Evolutionary conservation across 1,140 invertebrate species (phyloP), one percentile per base, ranked within the genome.

Genomic region (Linepithema humile): DNA sequence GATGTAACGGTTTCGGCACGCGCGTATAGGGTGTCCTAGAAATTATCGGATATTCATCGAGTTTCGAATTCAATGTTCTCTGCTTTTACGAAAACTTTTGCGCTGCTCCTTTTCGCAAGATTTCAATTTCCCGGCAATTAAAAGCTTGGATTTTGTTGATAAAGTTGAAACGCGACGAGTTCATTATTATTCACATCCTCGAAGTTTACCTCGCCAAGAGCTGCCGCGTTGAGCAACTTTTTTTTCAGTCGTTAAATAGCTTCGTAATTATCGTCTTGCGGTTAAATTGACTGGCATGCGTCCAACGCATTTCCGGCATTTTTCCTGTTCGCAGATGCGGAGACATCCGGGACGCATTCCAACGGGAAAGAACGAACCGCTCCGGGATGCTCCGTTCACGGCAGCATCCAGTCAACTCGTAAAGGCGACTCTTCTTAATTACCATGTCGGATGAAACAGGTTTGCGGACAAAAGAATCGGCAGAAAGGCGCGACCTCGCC

Each of bases 391-490:
- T 15, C 20, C 5, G n/a, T 50, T 53, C 12, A 26, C 26, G 9
- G 20, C 20, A 57, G n/a, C n/a, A n/a, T 26, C 7, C 26, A 62
- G 17, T n/a, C 7, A 20, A 20, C 62, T 64, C 38, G 23, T 20
- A 26, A 64, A 26, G 38, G 1, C 35, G 1, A 4, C n/a, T 40
- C 20, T 26, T 40, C 12, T 64, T 43, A 15, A 15, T 43, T 40
- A 15, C 3, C 10, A 64, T 64, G 10, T 64, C 62, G 38, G 32
- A 57, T 38, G n/a, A n/a, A 72, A 73, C 35, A 73, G 50, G 20
- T 73, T 73, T 73, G 40, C 38, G 23, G 20, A 73, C 50, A 73
- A 55, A 55, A 20, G 50, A n/a, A n/a, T n/a, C 15, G 32, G 17
- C 32, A 32, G 50, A 43, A 40, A 73, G 50, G 17, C n/a, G 32